Evolutionary conservation across 92 coral and sea anemone species (phyloP).

Genomic region (Palythoa heliodiscus): DNA sequence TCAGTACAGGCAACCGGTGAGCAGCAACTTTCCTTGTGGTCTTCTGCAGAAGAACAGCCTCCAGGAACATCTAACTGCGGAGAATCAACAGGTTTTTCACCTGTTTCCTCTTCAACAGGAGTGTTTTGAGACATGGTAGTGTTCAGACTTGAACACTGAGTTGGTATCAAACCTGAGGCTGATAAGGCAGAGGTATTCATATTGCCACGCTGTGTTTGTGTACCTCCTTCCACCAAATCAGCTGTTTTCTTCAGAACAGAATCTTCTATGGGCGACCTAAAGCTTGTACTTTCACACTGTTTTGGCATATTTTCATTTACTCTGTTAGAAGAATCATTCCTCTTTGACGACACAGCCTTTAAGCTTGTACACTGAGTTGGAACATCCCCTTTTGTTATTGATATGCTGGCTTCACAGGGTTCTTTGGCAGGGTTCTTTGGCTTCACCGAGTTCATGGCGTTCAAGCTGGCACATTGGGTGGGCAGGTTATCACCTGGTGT

Average conservation of each 20-base stretch:
- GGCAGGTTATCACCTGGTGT: not conserved
- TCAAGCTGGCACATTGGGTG: not conserved
- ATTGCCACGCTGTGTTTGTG: not conserved
- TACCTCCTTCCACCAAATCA: not conserved
- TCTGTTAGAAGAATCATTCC: not conserved
- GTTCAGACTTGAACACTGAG: conserved; percentile 1
- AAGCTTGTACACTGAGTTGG: not conserved
- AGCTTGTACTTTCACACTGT: conserved; percentile 4
- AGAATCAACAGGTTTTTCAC: not conserved
- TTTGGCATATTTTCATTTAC: not conserved
- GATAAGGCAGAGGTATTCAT: not conserved
- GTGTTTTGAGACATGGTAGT: not conserved
- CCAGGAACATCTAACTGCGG: not conserved
- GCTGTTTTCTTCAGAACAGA: not conserved
- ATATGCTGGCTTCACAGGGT: not conserved
- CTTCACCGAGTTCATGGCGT: not conserved
- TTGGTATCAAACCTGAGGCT: not conserved
- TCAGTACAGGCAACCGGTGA: conserved; percentile 30
- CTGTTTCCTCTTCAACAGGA: not conserved
- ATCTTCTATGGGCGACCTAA: not conserved
- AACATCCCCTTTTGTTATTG: not conserved
- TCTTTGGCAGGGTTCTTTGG: not conserved
- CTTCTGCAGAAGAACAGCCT: not conserved
- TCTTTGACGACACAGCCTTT: not conserved
- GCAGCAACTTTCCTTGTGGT: not conserved